Evolutionary conservation across 2,797 vertebrate genomes (phyloP), one percentile per base, ranked within the genome.

Genomic region (Cyclopterus lumpus): DNA sequence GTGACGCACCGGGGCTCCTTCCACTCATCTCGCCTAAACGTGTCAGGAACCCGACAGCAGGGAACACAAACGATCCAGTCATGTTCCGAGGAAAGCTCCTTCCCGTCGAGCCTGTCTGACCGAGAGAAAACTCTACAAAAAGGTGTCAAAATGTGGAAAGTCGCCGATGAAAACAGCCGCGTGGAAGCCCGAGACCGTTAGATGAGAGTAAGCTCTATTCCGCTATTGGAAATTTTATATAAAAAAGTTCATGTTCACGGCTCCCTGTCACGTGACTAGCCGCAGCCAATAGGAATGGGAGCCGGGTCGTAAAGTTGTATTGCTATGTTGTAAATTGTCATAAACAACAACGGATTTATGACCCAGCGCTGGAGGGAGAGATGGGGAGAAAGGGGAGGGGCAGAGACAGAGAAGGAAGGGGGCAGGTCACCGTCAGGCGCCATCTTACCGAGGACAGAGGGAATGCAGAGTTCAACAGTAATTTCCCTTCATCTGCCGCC

Each of bases 291-390:
- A 72, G 95, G 95, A 95, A 86, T 93, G 90, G 92, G 92, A 91
- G 95, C 84, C 87, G 94, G 94, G 95, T 98, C 98, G 96, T 99
- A 99, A 99, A 99, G 96, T 97, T 97, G 96, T 95, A 96, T 95
- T 95, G 96, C 96, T 94, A 94, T 96, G 97, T 98, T 98, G 98
- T 99, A 99, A 98, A 99, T 99, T 98, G 97, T 99, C 97, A 99
- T 98, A 98, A 98, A 98, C 97, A 98, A 98, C 97, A 97, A 96
- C 96, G 96, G 97, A 99, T 99, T 99, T 99, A 99, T 98, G 96
- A 93, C 95, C 96, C 95, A 93, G 94, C 22, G 84, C 81, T 83
- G 78, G 71, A 80, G 73, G 79, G 84, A 76, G 80, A 69, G 81
- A 44, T 71, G 68, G 53, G 57, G 16, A 32, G 36, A 48, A 34